Evolutionary conservation across 2,113 vertebrate species (phyloP).

Genomic region (Isichthys henryi): DNA sequence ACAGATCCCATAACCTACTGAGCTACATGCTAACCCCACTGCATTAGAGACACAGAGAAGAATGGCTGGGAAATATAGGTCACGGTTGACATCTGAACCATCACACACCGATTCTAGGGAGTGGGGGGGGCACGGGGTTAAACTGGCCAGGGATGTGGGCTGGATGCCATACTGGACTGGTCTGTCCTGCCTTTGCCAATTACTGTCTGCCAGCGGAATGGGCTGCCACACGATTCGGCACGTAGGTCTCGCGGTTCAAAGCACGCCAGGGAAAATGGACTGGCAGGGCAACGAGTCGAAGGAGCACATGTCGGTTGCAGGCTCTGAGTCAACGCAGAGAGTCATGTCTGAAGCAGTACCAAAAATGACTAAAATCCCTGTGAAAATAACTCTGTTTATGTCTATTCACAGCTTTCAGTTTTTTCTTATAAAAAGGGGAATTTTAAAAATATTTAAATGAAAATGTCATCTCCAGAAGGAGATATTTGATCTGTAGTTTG

Average conservation of each 20-base stretch:
- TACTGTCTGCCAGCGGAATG: background rate
- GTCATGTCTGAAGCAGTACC: background rate
- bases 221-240: background rate
- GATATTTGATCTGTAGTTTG: background rate
- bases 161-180: background rate
- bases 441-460: background rate
- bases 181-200: background rate
- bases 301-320: background rate
- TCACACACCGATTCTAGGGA: background rate
- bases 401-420: background rate
- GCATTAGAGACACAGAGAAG: background rate
- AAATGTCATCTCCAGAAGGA: background rate
- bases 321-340: background rate
- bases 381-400: background rate
- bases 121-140: background rate
- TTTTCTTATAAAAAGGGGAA: background rate
- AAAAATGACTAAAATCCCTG: background rate
- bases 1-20: background rate
- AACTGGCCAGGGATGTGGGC: background rate
- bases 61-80: background rate
- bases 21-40: background rate
- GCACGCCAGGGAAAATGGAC: background rate
- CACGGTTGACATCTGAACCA: background rate
- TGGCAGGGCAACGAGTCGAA: background rate
- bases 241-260: background rate